A percentile compares a stretch with the other conserved stretches of the same genome.
phyloP scores from a whole-genome alignment of 2,113 vertebrate genomes.

The Ptilonorhynchus violaceus region DNA sequence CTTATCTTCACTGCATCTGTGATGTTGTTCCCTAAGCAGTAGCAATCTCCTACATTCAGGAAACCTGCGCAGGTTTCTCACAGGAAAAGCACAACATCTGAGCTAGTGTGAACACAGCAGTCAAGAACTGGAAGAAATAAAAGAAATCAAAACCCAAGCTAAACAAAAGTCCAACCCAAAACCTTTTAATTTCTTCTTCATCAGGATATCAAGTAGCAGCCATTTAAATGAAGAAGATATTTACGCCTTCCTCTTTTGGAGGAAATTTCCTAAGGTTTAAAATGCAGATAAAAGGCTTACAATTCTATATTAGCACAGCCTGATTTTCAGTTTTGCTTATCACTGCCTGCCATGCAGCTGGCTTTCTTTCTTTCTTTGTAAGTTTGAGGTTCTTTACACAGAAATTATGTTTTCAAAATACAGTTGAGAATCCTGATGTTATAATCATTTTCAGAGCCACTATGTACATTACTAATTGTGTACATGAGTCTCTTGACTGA shows the following conservation, averaged over 20 bases:
- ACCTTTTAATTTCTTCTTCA: neutral
- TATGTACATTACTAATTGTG: conserved; percentile 20
- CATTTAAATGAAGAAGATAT: conserved; percentile 17
- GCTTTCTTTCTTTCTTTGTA: conserved; percentile 11
- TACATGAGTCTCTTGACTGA: neutral
- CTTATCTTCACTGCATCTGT: conserved; percentile 17
- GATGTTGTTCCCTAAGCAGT: neutral
- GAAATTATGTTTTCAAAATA: conserved; percentile 52
- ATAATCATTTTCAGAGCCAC: neutral
- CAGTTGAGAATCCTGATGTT: conserved; percentile 2
- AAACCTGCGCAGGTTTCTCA: conserved; percentile 5
- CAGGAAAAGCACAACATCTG: neutral
- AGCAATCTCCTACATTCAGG: neutral
- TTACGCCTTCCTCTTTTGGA: neutral
- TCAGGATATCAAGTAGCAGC: neutral
- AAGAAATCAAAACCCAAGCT: neutral
- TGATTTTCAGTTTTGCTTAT: conserved; percentile 52
- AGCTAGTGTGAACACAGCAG: neutral
- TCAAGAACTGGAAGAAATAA: neutral
- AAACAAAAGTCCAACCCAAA: neutral
- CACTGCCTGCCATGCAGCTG: conserved; percentile 42
- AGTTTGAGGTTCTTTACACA: conserved; percentile 41
- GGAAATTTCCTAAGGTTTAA: conserved; percentile 12
- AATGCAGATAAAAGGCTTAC: conserved; percentile 11
- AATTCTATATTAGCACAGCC: neutral